Evolutionary conservation across 2,797 vertebrate species (phyloP).

Genomic region (Bufotes viridis): DNA sequence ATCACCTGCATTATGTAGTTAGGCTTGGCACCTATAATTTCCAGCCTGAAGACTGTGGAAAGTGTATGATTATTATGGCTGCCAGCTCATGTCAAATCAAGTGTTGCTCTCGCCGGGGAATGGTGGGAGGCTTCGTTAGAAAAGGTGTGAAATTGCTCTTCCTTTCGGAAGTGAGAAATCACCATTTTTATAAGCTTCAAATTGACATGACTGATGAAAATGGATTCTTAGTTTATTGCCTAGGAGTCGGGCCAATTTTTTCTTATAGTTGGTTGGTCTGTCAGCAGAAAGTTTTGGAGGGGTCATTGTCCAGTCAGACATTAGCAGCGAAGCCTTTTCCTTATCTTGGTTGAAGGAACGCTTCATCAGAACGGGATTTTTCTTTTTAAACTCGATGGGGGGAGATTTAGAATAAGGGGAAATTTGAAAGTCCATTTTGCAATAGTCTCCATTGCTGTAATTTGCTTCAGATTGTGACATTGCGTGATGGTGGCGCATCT

Average conservation of each 20-base stretch:
- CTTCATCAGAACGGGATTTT: too few species aligned
- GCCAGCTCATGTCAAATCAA: constrained; percentile 60
- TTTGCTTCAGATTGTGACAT: too few species aligned
- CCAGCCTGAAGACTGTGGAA: constrained; percentile 50
- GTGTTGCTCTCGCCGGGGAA: constrained; percentile 55
- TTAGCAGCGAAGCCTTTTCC: neutral
- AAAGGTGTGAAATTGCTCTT: constrained; percentile 48
- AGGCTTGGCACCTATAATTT: constrained; percentile 36
- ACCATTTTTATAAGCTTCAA: constrained; percentile 62
- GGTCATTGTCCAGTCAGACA: neutral
- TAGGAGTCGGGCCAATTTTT: neutral
- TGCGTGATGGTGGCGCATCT: too few species aligned
- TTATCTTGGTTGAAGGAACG: neutral
- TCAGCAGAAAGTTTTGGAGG: too few species aligned
- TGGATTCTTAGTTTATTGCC: neutral
- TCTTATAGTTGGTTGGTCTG: neutral
- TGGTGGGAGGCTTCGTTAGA: constrained; percentile 57
- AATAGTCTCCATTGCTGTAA: too few species aligned
- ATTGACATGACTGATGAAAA: constrained; percentile 55
- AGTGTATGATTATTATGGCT: constrained; percentile 60
- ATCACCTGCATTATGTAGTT: constrained; percentile 19
- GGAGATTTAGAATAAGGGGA: too few species aligned
- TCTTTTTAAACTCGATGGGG: too few species aligned
- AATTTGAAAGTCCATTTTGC: too few species aligned
- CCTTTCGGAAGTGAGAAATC: constrained; percentile 63